Evolutionary conservation across 2,797 vertebrate species (phyloP), one percentile per base, ranked within the genome.

Genomic region (Centropyge bicolor): DNA sequence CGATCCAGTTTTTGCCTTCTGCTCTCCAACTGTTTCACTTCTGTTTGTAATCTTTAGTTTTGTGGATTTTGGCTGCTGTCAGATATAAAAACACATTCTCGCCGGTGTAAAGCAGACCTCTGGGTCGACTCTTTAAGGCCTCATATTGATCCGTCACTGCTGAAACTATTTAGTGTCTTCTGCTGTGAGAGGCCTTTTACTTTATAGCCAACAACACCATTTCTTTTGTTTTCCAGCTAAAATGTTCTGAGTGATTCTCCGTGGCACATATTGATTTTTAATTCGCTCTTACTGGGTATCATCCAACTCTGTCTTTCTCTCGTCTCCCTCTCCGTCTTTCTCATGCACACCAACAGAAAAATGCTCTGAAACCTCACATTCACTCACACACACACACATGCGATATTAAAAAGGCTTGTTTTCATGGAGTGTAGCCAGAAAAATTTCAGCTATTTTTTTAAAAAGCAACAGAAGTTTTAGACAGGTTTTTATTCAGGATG

Each of bases 221-320:
- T 87, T 79, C 69, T 85, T 90, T 83, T 86, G 69, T 86, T 88
- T 86, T 81, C 54, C 76, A 45, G 65, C 78, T 84, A 80, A 89
- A 89, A 88, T 85, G 76, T 80, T 85, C 45, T 67, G 83, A 88
- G 84, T 82, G 84, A 87, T 91, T 88, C 81, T 87, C 72, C 65
- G 77, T 80, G 76, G 81, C 84, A 84, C 17, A 0, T 83, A 90
- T 90, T 87, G 88, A 89, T 90, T 91, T 86, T 83, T 82, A 86
- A 88, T 89, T 86, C 70, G 7, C 35, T 66, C 70, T 51, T 13
- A 46, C 76, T 62, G 63, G 63, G 59, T 51, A 71, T 75, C 83
- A 78, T 81, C 70, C 72, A 77, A 43, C 57, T 76, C 76, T 54
- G 54, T 66, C 71, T 66, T 46, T 64, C n/a, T 68, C 57, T 57